phyloP scores from a whole-genome alignment of 2,888 invertebrate genomes.

The Crocallis elinguaria region DNA sequence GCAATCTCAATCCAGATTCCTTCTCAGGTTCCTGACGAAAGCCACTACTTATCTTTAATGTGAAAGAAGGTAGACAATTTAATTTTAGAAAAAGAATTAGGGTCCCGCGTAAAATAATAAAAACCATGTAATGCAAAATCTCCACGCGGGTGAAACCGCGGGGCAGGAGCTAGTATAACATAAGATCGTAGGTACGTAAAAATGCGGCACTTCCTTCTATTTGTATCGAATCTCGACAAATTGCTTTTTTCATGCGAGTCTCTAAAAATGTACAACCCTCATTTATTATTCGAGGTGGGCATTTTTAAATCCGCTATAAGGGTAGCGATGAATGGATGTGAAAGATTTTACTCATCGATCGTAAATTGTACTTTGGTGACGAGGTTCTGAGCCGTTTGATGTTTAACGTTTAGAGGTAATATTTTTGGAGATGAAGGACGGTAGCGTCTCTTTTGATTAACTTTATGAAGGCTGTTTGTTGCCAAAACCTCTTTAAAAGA shows the following conservation, averaged over 20 bases:
- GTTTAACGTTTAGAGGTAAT: conserved; percentile 15
- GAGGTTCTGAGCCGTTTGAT: conserved; percentile 19
- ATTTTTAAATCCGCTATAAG: conserved; percentile 34
- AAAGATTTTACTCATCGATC: conserved; percentile 23
- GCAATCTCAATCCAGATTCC: no score
- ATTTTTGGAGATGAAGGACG: not conserved
- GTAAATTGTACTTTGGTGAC: conserved; percentile 15
- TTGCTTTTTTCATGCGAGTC: conserved; percentile 30
- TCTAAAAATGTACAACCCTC: conserved; percentile 33
- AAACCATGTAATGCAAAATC: no score
- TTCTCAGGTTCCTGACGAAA: no score
- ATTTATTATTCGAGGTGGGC: conserved; percentile 36
- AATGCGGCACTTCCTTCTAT: conserved; percentile 15
- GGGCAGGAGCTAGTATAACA: no score
- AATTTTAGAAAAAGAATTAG: no score
- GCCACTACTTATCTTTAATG: no score
- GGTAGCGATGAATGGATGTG: conserved; percentile 24
- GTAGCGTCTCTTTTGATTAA: not conserved
- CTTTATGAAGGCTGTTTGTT: not conserved
- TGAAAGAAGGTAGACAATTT: no score
- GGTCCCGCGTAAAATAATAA: no score
- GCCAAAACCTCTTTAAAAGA: not conserved
- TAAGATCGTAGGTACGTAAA: conserved; percentile 8
- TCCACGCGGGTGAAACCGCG: no score
- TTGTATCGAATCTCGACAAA: conserved; percentile 30